These are phyloP conservation scores for Teinopalpus imperialis DNA, from an alignment of 2,888 invertebrate species.

Conservation along the genomic window DNA sequence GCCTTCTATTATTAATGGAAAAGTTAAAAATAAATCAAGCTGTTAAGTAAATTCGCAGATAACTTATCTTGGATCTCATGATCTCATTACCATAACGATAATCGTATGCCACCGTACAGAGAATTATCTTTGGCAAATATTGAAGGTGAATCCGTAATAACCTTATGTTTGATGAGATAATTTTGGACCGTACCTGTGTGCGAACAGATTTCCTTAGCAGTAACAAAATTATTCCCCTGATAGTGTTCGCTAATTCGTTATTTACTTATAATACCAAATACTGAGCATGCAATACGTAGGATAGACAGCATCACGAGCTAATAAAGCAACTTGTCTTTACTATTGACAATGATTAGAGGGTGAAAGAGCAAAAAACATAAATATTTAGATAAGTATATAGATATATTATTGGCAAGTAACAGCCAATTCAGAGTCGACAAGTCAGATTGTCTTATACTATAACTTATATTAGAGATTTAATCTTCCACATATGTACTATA, in stretches of 20 bases:
- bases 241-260: no score
- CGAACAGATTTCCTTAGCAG: slow-evolving; percentile 46
- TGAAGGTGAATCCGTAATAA: slow-evolving; percentile 66
- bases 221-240: slow-evolving; percentile 36
- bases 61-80: slow-evolving; percentile 30
- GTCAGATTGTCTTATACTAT: no score
- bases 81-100: slow-evolving; percentile 40
- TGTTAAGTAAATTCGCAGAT: slow-evolving; percentile 7
- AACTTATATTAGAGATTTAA: no score
- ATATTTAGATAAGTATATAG: not conserved
- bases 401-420: no score
- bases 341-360: no score
- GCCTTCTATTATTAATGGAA: no score
- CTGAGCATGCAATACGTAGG: slow-evolving; percentile 32
- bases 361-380: no score
- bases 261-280: no score
- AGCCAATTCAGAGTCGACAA: no score
- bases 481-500: no score
- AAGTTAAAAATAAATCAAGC: slow-evolving; percentile 15
- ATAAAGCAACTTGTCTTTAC: no score
- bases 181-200: slow-evolving; percentile 53
- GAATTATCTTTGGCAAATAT: slow-evolving; percentile 73
- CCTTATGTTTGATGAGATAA: slow-evolving; percentile 68
- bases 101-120: slow-evolving; percentile 55
- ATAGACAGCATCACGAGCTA: no score